Evolutionary conservation across 2,797 vertebrate genomes (phyloP).

Genomic region (Helicolenus hilgendorfi): DNA sequence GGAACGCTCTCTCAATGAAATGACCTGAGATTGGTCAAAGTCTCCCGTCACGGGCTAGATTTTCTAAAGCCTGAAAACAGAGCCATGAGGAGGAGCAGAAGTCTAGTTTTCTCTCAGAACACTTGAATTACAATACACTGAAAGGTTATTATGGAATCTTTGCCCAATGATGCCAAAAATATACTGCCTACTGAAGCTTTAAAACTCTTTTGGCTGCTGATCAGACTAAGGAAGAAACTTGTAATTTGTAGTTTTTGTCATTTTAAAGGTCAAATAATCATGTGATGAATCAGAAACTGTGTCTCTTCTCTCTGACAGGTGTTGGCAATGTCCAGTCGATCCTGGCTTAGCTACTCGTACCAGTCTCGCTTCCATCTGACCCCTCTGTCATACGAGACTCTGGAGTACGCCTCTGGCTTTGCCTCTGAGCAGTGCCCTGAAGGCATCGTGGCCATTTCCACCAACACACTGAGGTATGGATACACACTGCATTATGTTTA

Average conservation of each 20-base stretch:
- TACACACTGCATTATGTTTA: not conserved
- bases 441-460: conserved; percentile 99
- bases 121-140: too few relatives aligned
- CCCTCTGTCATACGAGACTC: conserved; percentile 96
- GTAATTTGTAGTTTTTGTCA: not conserved
- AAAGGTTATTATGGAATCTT: too few relatives aligned
- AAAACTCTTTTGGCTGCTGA: not conserved
- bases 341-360: conserved; percentile 99
- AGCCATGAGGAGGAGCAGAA: too few relatives aligned
- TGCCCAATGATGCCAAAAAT: too few relatives aligned
- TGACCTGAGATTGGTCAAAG: too few relatives aligned
- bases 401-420: conserved; percentile 98
- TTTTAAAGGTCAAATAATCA: not conserved
- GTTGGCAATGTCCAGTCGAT: conserved; percentile 98
- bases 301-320: conserved; percentile 86
- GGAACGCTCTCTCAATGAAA: too few relatives aligned
- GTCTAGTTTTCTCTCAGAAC: too few relatives aligned
- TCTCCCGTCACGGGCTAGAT: too few relatives aligned
- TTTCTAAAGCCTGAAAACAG: too few relatives aligned
- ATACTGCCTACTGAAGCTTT: too few relatives aligned
- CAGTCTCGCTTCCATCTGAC: conserved; percentile 99
- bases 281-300: not conserved
- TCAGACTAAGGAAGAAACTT: not conserved
- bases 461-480: conserved; percentile 95
- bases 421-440: conserved; percentile 99